phyloP scores from a whole-genome alignment of 2,888 invertebrate genomes.

The Aphodius granarius region DNA sequence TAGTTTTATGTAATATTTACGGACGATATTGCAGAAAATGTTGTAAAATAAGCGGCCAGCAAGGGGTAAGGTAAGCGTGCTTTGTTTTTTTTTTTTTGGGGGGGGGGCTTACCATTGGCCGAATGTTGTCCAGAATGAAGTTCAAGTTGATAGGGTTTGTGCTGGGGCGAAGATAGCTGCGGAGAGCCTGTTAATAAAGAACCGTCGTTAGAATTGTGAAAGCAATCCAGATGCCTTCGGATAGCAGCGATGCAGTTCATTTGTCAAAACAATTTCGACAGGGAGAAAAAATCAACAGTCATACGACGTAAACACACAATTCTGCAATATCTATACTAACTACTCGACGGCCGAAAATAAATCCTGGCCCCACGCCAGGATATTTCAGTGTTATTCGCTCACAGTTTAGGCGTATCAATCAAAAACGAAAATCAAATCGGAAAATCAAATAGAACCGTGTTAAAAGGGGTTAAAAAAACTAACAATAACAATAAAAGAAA shows the following conservation, averaged over 20 bases:
- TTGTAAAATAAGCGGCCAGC: neutral
- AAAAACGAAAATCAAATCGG: neutral
- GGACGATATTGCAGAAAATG: too few relatives aligned
- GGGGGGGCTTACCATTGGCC: constrained; percentile 80
- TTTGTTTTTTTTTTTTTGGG: neutral
- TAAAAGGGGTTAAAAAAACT: constrained; percentile 21
- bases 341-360: neutral
- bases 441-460: neutral
- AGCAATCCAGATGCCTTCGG: neutral
- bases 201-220: neutral
- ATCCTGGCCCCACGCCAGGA: neutral
- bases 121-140: constrained; percentile 62
- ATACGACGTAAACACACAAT: neutral
- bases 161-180: constrained; percentile 54
- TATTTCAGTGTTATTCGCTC: neutral
- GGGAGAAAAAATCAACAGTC: neutral
- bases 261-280: neutral
- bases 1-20: too few relatives aligned
- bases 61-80: neutral
- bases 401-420: neutral
- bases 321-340: neutral
- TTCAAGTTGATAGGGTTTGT: constrained; percentile 55
- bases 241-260: neutral
- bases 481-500: constrained; percentile 35
- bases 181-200: constrained; percentile 52